phyloP scores from a whole-genome alignment of 2,797 vertebrate genomes.

The Calcarius lapponicus region DNA sequence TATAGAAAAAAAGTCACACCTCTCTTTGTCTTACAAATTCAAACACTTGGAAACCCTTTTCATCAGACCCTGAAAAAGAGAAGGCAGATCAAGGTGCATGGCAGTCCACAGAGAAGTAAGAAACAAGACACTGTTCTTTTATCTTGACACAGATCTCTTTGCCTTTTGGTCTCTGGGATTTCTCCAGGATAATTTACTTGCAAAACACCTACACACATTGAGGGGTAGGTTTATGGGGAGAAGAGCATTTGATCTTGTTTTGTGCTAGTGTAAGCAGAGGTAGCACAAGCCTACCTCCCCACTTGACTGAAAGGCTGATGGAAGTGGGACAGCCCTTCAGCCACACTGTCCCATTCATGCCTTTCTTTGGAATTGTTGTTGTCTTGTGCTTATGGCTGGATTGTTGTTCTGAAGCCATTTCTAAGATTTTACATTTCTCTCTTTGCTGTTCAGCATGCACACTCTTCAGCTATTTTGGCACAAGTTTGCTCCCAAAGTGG shows the following conservation, averaged over 20 bases:
- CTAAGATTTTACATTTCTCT: background rate
- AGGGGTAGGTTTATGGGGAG: background rate
- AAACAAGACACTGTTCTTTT: background rate
- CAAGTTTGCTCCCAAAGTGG: background rate
- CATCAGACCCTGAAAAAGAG: background rate
- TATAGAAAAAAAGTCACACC: background rate
- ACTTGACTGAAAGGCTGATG: background rate
- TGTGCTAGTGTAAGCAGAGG: accelerated
- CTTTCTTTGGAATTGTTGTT: background rate
- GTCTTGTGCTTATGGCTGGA: background rate
- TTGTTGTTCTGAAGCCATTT: background rate
- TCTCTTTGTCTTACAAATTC: background rate
- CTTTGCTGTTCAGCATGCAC: background rate
- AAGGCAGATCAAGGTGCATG: background rate
- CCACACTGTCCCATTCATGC: background rate
- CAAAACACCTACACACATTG: background rate
- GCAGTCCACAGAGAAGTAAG: background rate
- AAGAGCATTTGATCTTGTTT: background rate
- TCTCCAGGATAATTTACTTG: background rate
- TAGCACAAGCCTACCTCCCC: background rate
- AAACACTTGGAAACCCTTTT: background rate
- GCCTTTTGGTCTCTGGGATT: background rate
- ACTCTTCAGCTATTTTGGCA: background rate
- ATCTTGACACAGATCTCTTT: background rate
- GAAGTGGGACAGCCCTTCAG: background rate